Percentiles rank a stretch among this genome's conserved stretches.
Conservation (phyloP, 2,113 vertebrate species). For the Varanus komodoensis region DNA sequence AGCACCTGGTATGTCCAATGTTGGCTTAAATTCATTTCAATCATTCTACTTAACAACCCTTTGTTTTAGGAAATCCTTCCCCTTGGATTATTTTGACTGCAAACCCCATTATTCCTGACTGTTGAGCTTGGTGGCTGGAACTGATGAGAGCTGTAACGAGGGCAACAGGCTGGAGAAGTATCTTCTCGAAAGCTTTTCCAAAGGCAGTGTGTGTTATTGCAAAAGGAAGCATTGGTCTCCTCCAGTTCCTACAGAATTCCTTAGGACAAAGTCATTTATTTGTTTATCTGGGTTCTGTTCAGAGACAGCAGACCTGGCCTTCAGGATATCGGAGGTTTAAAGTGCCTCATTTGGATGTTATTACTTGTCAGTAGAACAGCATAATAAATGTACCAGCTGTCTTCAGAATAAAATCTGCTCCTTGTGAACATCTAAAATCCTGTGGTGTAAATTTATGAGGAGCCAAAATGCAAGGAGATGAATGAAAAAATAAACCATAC, state of each 20-base stretch:
- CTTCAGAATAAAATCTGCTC: conserved; percentile 3
- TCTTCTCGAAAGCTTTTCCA: neutral
- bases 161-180: neutral
- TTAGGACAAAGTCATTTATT: neutral
- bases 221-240: neutral
- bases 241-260: neutral
- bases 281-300: neutral
- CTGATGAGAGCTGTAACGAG: neutral
- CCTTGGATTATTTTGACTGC: neutral
- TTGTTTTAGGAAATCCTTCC: neutral
- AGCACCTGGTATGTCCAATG: neutral
- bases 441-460: conserved; percentile 44
- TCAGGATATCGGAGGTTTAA: conserved; percentile 26
- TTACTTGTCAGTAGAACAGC: conserved; percentile 39
- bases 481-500: conserved; percentile 37
- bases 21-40: too few relatives aligned
- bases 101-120: neutral
- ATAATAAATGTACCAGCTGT: conserved; percentile 30
- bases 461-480: conserved; percentile 5
- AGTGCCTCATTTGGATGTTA: neutral
- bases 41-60: neutral
- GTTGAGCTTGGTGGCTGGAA: neutral
- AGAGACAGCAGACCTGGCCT: conserved; percentile 32
- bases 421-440: neutral
- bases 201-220: neutral